A percentile compares a stretch with the other conserved stretches of the same genome.
Conservation (phyloP, 2,888 invertebrate genomes). For the Prenolepis imparis region DNA sequence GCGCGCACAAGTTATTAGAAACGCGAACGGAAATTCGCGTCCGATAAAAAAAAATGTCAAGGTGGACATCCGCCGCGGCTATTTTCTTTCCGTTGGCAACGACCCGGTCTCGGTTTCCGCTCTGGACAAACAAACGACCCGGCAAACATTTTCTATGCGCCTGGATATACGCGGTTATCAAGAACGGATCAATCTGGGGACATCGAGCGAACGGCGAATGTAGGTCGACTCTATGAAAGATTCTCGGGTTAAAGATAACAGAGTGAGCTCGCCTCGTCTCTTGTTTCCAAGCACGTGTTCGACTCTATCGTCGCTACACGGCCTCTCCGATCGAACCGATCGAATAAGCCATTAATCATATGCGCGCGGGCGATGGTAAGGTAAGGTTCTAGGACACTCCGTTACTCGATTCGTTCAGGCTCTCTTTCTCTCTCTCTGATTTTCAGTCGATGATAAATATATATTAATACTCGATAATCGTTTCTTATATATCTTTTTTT, state of each 20-base stretch:
- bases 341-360: background rate
- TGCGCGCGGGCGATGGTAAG: background rate
- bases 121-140: slow-evolving; percentile 35
- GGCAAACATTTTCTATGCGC: slow-evolving; percentile 40
- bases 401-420: background rate
- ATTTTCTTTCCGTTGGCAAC: background rate
- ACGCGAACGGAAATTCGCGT: background rate
- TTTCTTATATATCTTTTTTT: background rate
- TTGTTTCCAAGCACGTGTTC: slow-evolving; percentile 42
- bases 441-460: background rate
- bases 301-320: background rate
- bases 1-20: background rate
- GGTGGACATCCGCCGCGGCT: background rate
- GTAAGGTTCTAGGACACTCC: background rate
- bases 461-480: background rate
- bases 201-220: slow-evolving; percentile 26
- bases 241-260: slow-evolving; percentile 59
- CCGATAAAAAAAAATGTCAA: background rate
- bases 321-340: background rate
- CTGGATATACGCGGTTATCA: slow-evolving; percentile 52
- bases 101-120: background rate
- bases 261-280: slow-evolving; percentile 49
- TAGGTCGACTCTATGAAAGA: slow-evolving; percentile 64
- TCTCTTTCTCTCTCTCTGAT: background rate
- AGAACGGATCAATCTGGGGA: slow-evolving; percentile 47